Evolutionary conservation across 2,888 invertebrate species (phyloP).

Genomic region (Amiota minor): DNA sequence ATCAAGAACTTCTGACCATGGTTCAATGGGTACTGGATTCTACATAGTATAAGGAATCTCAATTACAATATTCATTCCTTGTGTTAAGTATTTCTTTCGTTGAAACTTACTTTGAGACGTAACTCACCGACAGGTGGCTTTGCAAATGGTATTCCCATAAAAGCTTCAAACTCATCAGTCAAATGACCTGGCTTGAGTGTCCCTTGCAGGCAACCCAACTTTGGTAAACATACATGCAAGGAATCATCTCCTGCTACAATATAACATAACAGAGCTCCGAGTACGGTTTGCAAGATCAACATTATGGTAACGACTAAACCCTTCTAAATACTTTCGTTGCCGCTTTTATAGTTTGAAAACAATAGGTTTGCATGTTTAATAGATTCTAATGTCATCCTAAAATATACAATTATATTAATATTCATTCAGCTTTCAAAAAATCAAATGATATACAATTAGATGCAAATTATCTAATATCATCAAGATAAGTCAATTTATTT

Average conservation of each 20-base stretch:
- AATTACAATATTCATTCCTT: not conserved
- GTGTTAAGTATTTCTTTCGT: not conserved
- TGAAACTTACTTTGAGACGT: constrained; percentile 61
- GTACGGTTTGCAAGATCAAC: not conserved
- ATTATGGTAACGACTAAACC: not conserved
- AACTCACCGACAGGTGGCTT: constrained; percentile 67
- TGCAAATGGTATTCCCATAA: constrained; percentile 70
- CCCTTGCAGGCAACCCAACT: constrained; percentile 63
- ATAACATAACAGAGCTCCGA: not conserved
- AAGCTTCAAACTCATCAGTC: constrained; percentile 64
- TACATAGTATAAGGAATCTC: too few relatives aligned
- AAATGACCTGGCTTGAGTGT: constrained; percentile 57
- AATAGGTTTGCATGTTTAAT: not conserved
- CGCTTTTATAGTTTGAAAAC: too few relatives aligned
- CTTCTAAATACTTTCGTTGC: too few relatives aligned
- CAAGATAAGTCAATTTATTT: too few relatives aligned
- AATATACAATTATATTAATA: not conserved
- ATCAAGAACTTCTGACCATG: constrained; percentile 58
- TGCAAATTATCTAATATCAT: too few relatives aligned
- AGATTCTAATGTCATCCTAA: not conserved
- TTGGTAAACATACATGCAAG: constrained; percentile 58
- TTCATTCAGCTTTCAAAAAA: not conserved
- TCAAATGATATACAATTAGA: too few relatives aligned
- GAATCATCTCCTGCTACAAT: constrained; percentile 16
- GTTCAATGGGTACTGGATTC: constrained; percentile 61